Evolutionary conservation across 1,140 invertebrate species (phyloP).

Genomic region (Ericerus pela): DNA sequence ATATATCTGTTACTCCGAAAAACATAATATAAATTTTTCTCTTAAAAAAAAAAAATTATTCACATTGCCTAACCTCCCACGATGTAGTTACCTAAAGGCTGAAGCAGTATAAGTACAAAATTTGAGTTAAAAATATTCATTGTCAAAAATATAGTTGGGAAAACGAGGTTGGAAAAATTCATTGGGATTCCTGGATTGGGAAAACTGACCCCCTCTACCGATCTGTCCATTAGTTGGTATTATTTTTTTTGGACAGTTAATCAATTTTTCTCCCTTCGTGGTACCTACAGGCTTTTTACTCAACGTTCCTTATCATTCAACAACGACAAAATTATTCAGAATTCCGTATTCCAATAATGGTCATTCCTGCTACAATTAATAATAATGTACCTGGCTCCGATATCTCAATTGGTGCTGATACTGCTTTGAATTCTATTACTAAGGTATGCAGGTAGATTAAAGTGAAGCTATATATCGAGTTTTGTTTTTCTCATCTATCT

Average conservation of each 20-base stretch:
- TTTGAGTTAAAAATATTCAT: no score
- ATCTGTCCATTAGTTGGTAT: no score
- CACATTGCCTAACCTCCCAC: no score
- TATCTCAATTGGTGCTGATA: constrained; percentile 16
- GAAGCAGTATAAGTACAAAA: no score
- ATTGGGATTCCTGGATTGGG: no score
- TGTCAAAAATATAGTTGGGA: no score
- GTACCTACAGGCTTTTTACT: constrained; percentile 1
- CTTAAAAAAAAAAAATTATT: no score
- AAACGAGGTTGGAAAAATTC: not conserved
- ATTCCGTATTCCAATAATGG: constrained; percentile 14
- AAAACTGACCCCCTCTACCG: no score
- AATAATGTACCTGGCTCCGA: constrained; percentile 15
- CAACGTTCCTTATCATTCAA: not conserved
- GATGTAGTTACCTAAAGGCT: no score
- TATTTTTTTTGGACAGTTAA: not conserved
- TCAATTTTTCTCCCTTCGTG: not conserved
- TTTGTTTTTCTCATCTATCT: not conserved
- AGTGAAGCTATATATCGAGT: no score
- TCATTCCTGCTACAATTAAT: constrained; percentile 14
- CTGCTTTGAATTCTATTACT: constrained; percentile 13
- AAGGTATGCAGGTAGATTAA: constrained; percentile 2
- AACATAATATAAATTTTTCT: no score
- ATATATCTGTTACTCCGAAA: no score
- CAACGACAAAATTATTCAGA: not conserved